Conservation (phyloP, 2,888 invertebrate genomes). For the Aromia moschata region DNA sequence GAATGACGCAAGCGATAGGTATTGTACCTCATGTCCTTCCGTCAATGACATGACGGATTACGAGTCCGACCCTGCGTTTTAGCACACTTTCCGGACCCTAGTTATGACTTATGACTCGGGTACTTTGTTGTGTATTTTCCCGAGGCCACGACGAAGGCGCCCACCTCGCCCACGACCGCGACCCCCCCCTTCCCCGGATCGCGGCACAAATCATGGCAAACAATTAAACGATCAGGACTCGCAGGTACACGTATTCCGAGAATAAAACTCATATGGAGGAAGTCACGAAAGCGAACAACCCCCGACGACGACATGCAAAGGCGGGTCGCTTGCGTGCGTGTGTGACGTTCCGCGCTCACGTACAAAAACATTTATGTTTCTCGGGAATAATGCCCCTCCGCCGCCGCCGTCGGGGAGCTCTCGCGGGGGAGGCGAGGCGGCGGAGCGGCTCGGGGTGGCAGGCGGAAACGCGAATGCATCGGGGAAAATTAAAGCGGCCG, state of each 20-base stretch:
- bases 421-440: conserved; percentile 35
- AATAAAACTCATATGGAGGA: conserved; percentile 53
- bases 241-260: conserved; percentile 54
- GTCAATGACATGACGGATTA: too few species aligned
- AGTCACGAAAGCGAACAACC: conserved; percentile 52
- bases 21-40: too few species aligned
- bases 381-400: conserved; percentile 34
- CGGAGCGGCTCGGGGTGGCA: conserved; percentile 37
- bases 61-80: too few species aligned
- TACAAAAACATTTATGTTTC: conserved; percentile 45
- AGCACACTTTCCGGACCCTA: too few species aligned
- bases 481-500: conserved; percentile 43
- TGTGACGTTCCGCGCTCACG: conserved; percentile 57
- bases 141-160: too few species aligned
- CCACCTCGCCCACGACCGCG: too few species aligned
- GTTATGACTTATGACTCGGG: too few species aligned
- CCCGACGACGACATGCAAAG: conserved; percentile 49
- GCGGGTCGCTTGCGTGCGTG: conserved; percentile 56
- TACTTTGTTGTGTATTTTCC: too few species aligned
- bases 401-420: conserved; percentile 14
- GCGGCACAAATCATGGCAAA: conserved; percentile 51
- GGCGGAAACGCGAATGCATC: conserved; percentile 46
- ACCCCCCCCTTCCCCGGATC: conserved; percentile 3
- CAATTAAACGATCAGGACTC: conserved; percentile 58
- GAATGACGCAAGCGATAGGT: too few species aligned